Evolutionary conservation across 2,797 vertebrate species (phyloP), one percentile per base, ranked within the genome.

Genomic region (Hipposideros larvatus): DNA sequence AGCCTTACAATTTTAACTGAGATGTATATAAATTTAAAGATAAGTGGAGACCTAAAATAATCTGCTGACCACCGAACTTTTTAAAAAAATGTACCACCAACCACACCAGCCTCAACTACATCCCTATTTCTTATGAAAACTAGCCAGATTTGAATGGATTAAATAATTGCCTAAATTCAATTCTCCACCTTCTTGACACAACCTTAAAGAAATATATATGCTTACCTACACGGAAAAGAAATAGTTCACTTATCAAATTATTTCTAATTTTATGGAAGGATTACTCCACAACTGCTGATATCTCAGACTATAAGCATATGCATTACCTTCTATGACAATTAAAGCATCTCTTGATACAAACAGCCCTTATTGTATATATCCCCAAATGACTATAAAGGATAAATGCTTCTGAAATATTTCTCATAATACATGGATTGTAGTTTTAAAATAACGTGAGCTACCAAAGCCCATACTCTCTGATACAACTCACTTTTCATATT

Each of bases 401-500:
- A 88, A 92, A 86, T 75, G 8, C 37, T 79, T 87, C 79, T 90
- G 43, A 95, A 93, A 88, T 73, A 90, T 24, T 90, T 86, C 37
- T 80, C 63, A n/a, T 28, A 75, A 80, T 37, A 37, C 31, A 48
- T 34, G 26, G 11, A 53, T n/a, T 82, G 2, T 16, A 86, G 31
- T 90, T 93, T 93, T 61, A 92, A 96, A 96, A 92, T 55, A 89
- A 94, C 82, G 31, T 94, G 26, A 89, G 11, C 46, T 84, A 37
- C 26, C 16, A 80, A 93, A 86, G 48, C 19, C 19, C 34, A 68
- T 55, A 46, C 4, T 55, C 28, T 71, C 7, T 31, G 16, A 83
- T 22, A 77, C 7, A 92, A 82, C 19, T 91, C 21, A 43, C 22
- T 41, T 87, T 87, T 95, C 53, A 83, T 57, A 92, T 70, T 70